Percentiles rank a stretch among this genome's conserved stretches.
Evolutionary conservation across 2,113 vertebrate genomes (phyloP).

Genomic region (Fregetta grallaria): DNA sequence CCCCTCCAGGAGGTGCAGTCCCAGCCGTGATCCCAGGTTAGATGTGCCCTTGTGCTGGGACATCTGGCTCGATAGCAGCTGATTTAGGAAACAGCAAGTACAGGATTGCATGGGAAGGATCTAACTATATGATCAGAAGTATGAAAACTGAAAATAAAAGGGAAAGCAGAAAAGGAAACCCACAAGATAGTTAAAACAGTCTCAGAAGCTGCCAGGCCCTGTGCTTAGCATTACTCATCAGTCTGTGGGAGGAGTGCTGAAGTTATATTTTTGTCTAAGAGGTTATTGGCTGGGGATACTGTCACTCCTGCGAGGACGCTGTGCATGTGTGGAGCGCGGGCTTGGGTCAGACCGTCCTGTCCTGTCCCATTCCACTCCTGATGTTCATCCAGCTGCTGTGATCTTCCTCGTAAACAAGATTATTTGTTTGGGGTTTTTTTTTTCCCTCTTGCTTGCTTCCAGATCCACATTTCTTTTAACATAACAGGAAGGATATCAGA

Average conservation of each 20-base stretch:
- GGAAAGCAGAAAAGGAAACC: neutral
- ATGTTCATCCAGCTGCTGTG: constrained; percentile 41
- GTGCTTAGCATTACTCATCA: neutral
- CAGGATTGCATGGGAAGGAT: neutral
- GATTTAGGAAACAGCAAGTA: neutral
- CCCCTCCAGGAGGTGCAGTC: neutral
- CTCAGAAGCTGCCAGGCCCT: neutral
- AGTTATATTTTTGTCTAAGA: neutral
- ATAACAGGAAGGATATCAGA: constrained; percentile 64
- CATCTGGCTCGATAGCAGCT: neutral
- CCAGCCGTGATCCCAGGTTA: neutral
- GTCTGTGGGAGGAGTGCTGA: neutral
- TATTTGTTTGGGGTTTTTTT: constrained; percentile 1
- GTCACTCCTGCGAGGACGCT: neutral
- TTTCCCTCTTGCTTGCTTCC: neutral
- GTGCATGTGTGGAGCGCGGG: neutral
- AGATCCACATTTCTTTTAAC: constrained; percentile 16
- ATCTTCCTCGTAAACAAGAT: constrained; percentile 56
- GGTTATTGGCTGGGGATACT: neutral
- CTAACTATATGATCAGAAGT: neutral
- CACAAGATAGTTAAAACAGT: neutral
- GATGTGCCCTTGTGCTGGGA: neutral
- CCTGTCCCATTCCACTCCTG: neutral
- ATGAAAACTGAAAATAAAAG: neutral
- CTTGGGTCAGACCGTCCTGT: neutral